Percentiles rank a stretch among this genome's conserved stretches.
phyloP scores from a whole-genome alignment of 1,140 invertebrate genomes.

The Caenorhabditis remanei region DNA sequence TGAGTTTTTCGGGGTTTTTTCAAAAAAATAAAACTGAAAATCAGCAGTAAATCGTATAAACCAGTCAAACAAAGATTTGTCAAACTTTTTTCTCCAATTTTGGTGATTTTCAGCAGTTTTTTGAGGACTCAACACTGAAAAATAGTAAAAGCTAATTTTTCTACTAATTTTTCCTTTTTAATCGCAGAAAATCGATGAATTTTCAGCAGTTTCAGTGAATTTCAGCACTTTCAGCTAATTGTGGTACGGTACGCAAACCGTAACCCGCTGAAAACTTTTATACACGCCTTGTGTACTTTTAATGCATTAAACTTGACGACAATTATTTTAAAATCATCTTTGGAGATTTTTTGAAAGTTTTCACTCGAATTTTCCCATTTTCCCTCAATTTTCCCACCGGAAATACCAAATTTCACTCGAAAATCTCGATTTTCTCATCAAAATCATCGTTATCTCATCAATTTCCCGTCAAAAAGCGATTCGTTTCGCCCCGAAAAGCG shows the following conservation, averaged over 20 bases:
- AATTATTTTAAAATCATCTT: background rate
- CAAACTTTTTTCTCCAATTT: too few relatives aligned
- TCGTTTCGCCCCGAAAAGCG: background rate
- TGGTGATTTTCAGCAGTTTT: too few relatives aligned
- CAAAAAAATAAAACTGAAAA: background rate
- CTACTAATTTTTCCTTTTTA: background rate
- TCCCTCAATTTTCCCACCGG: conserved; percentile 7
- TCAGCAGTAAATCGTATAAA: too few relatives aligned
- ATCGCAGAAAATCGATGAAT: background rate
- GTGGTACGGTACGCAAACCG: too few relatives aligned
- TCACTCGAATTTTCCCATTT: background rate
- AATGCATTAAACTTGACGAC: background rate
- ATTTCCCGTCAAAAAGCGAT: background rate
- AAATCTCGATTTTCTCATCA: conserved; percentile 16
- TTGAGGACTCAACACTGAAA: too few relatives aligned
- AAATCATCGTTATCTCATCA: conserved; percentile 25
- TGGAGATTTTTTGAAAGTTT: background rate
- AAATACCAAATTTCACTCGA: background rate
- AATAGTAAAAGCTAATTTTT: background rate
- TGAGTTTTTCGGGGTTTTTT: background rate
- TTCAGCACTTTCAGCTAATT: background rate
- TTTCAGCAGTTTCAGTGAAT: background rate
- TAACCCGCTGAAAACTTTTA: background rate
- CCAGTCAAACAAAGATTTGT: too few relatives aligned
- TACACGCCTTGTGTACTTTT: conserved; percentile 3